phyloP scores from a whole-genome alignment of 2,888 invertebrate genomes.

The Aproaerema taeniolella region DNA sequence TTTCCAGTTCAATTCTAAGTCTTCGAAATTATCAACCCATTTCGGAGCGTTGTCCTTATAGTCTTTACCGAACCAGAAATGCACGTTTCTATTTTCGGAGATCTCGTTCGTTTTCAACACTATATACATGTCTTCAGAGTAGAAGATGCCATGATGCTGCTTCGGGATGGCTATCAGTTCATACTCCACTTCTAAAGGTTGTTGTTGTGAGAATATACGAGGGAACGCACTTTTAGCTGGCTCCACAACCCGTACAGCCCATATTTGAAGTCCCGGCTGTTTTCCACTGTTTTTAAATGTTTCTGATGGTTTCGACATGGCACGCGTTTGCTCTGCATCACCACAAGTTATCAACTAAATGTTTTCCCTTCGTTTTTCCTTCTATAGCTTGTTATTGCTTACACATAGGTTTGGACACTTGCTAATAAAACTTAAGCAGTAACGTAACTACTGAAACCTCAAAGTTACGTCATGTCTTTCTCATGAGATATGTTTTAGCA shows the following conservation, averaged over 20 bases:
- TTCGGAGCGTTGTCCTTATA: constrained; percentile 1
- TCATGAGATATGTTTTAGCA: too few species aligned
- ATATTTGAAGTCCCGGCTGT: constrained; percentile 5
- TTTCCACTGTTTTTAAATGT: constrained; percentile 4
- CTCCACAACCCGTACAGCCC: not conserved
- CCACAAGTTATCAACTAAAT: not conserved
- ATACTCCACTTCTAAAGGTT: constrained; percentile 1
- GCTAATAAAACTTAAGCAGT: too few species aligned
- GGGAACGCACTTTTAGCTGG: not conserved
- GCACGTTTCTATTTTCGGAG: not conserved
- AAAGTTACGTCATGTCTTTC: too few species aligned
- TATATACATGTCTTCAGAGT: constrained; percentile 1
- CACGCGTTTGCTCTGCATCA: not conserved
- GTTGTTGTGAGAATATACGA: not conserved
- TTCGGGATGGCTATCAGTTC: not conserved
- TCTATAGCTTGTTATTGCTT: too few species aligned
- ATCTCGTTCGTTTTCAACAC: constrained; percentile 4
- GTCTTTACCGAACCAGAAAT: constrained; percentile 3
- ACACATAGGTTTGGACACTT: too few species aligned
- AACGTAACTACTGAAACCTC: too few species aligned
- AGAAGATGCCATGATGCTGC: constrained; percentile 6
- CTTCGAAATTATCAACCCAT: constrained; percentile 7
- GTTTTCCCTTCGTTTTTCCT: too few species aligned
- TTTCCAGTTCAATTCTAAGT: constrained; percentile 2
- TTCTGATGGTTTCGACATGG: constrained; percentile 3